phyloP scores from a whole-genome alignment of 2,113 vertebrate species.

The Archilochus colubris region DNA sequence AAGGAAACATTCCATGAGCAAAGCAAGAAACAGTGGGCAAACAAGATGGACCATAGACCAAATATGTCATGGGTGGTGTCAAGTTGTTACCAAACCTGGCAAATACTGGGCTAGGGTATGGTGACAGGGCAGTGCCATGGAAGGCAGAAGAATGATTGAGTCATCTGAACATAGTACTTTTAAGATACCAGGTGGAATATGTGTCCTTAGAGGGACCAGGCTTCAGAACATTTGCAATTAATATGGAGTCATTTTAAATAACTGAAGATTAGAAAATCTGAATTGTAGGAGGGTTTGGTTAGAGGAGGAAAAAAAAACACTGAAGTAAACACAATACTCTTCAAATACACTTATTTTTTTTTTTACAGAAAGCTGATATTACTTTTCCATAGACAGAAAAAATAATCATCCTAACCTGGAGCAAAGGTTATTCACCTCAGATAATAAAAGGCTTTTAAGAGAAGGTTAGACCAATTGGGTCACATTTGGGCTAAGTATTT shows the following conservation, averaged over 20 bases:
- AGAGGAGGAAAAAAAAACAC: not conserved
- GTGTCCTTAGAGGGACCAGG: not conserved
- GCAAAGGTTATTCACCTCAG: not conserved
- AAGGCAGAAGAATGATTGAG: not conserved
- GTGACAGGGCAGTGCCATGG: not conserved
- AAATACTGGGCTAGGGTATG: not conserved
- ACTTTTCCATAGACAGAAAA: not conserved
- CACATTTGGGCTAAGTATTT: not conserved
- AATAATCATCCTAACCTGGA: not conserved
- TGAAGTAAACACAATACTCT: not conserved
- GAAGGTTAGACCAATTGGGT: not conserved
- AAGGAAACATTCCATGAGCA: not conserved
- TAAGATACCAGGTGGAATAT: not conserved
- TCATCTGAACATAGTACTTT: not conserved
- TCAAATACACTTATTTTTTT: not conserved
- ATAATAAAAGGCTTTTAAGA: not conserved
- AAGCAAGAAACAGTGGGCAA: not conserved
- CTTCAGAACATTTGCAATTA: not conserved
- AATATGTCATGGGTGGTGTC: rapidly evolving
- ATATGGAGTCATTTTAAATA: not conserved
- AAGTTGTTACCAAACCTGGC: not conserved
- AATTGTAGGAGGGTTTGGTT: not conserved
- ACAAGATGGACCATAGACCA: not conserved
- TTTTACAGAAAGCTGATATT: not conserved
- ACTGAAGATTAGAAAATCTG: not conserved